Base-by-base conservation (phyloP, 2,797 vertebrate genomes). In the Coendou prehensilis region DNA sequence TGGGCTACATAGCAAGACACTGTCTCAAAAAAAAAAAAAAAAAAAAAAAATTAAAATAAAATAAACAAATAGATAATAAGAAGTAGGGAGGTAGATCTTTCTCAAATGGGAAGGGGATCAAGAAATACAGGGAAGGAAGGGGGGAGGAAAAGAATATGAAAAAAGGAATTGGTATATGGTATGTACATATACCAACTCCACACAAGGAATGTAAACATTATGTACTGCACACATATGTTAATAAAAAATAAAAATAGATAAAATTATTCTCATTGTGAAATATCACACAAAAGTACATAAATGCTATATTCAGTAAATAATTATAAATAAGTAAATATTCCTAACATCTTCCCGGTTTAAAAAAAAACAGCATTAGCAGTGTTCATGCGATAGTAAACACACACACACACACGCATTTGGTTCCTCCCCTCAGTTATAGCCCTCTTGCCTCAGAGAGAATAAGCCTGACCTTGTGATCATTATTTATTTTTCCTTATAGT, bases 291-390 rank as follows among this genome's bases (percentile, higher is more conserved):
- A 96, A 85, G 41, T 69, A 0, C 45, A 47, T 80, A 81, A 87
- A 94, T 52, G 17, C 0, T 26, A 41, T 56, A 45, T 78, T 84
- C 90, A 92, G 80, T 89, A 78, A 47, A 56, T 80, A 54, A 93
- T 86, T 87, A 37, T 37, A 69, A 69, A 28, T 33, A 92, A 87
- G 78, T 69, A 92, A 96, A 89, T 37, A 92, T 92, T 94, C 64
- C 56, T 83, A 47, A 91, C 87, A 37, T 76, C 45, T 56, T 73
- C 14, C 10, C 20, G 17, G 54, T 30, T 91, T 26, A 84, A 80
- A 93, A 79, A 79, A 57, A 45, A 9, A 45, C 30, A 73, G 22
- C 0, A 3, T 67, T 87, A 61, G 87, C 84, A 89, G n/a, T 26
- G 28, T 23, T 22, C 37, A 50, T 37, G 10, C 50, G 84, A 71